Evolutionary conservation across 2,888 invertebrate species (phyloP).

Genomic region (Eupithecia centaureata): DNA sequence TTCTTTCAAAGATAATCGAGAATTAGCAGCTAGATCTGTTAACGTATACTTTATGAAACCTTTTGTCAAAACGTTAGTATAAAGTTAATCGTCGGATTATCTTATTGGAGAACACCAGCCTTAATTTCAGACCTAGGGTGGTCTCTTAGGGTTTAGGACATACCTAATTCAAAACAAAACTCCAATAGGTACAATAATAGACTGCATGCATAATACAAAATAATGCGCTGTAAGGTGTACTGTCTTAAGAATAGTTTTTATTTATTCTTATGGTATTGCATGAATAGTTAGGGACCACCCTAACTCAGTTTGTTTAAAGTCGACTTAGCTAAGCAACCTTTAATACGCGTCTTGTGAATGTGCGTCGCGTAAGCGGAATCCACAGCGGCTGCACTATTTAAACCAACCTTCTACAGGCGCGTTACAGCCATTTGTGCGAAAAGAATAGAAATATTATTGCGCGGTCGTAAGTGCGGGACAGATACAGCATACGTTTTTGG

Average conservation of each 20-base stretch:
- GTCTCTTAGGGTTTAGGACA: background rate
- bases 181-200: background rate
- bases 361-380: background rate
- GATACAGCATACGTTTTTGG: too few species aligned
- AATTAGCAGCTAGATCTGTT: background rate
- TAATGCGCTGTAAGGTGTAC: too few species aligned
- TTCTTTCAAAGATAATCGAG: background rate
- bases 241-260: too few species aligned
- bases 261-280: too few species aligned
- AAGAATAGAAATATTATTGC: too few species aligned
- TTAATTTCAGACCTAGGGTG: background rate
- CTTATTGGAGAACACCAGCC: background rate
- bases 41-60: background rate
- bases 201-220: background rate
- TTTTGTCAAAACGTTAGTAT: background rate
- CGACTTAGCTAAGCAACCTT: background rate
- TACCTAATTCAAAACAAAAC: background rate
- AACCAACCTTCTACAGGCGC: too few species aligned
- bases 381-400: too few species aligned
- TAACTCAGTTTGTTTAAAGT: slow-evolving; percentile 4
- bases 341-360: too few species aligned
- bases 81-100: background rate
- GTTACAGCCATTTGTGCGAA: too few species aligned
- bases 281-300: slow-evolving; percentile 3
- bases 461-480: too few species aligned